Conservation (phyloP, 1,140 invertebrate species). For the Leptopilina clavipes region DNA sequence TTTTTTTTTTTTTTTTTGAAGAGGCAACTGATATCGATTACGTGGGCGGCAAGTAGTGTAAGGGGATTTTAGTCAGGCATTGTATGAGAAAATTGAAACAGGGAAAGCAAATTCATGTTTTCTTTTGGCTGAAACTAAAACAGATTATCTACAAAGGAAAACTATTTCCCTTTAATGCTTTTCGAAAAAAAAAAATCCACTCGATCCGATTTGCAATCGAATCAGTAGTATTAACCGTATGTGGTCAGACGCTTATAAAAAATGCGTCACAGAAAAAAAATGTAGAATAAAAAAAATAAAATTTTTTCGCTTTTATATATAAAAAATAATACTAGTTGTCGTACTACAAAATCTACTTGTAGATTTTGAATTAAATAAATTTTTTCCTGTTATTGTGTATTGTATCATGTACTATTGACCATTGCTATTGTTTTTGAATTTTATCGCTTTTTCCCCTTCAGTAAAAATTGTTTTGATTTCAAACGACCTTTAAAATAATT, state of each 20-base stretch:
- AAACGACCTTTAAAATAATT: too few relatives aligned
- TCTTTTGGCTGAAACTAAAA: constrained; percentile 12
- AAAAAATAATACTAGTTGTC: too few relatives aligned
- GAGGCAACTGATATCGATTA: constrained; percentile 2
- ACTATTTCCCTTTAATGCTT: constrained; percentile 4
- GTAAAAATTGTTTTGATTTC: too few relatives aligned
- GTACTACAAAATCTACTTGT: too few relatives aligned
- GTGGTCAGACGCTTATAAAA: background rate
- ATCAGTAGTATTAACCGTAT: constrained; percentile 13
- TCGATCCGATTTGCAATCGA: constrained; percentile 2
- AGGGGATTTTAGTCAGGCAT: constrained; percentile 41
- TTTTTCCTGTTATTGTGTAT: too few relatives aligned
- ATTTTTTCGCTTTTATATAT: too few relatives aligned
- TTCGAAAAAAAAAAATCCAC: background rate
- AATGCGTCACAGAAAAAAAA: background rate
- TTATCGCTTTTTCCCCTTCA: too few relatives aligned
- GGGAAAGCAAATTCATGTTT: constrained; percentile 19
- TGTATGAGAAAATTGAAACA: constrained; percentile 27
- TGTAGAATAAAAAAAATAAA: too few relatives aligned
- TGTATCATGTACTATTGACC: too few relatives aligned
- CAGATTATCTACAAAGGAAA: constrained; percentile 23
- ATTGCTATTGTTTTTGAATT: too few relatives aligned
- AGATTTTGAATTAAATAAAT: too few relatives aligned
- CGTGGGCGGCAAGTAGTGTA: constrained; percentile 39
- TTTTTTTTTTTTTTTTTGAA: background rate